phyloP scores from a whole-genome alignment of 1,140 invertebrate genomes.

The Meloidogyne hapla region DNA sequence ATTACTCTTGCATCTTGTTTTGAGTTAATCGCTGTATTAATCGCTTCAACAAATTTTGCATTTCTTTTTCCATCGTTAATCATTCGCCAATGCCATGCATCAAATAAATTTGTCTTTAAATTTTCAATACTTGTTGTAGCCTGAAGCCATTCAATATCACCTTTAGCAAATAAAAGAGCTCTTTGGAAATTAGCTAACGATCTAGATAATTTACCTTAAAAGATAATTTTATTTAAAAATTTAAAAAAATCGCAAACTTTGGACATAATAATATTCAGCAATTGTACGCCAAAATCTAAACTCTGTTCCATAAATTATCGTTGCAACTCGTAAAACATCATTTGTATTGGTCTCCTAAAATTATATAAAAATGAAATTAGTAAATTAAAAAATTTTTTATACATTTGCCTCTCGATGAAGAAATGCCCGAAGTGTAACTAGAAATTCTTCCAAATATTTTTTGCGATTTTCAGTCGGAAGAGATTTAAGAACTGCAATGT shows the following conservation, averaged over 20 bases:
- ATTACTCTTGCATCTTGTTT: constrained; percentile 2
- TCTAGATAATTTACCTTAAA: constrained; percentile 4
- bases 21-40: not conserved
- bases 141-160: constrained; percentile 34
- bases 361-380: not conserved
- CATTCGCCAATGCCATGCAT: constrained; percentile 42
- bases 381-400: not conserved
- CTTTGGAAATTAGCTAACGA: constrained; percentile 5
- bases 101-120: constrained; percentile 33
- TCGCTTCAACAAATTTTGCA: constrained; percentile 19
- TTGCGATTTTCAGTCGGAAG: not conserved
- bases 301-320: constrained; percentile 16
- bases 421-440: constrained; percentile 17
- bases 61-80: constrained; percentile 34
- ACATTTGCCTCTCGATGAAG: constrained; percentile 18
- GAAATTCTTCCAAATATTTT: constrained; percentile 30
- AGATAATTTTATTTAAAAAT: not conserved
- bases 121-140: constrained; percentile 32
- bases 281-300: constrained; percentile 24
- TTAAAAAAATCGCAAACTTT: constrained; percentile 12
- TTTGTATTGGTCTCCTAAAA: constrained; percentile 3
- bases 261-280: constrained; percentile 15
- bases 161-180: constrained; percentile 18
- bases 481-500: not conserved
- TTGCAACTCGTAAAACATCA: constrained; percentile 15